These are phyloP conservation scores for Eupeodes corollae DNA, from an alignment of 1,140 invertebrate species.

Conservation along the genomic window DNA sequence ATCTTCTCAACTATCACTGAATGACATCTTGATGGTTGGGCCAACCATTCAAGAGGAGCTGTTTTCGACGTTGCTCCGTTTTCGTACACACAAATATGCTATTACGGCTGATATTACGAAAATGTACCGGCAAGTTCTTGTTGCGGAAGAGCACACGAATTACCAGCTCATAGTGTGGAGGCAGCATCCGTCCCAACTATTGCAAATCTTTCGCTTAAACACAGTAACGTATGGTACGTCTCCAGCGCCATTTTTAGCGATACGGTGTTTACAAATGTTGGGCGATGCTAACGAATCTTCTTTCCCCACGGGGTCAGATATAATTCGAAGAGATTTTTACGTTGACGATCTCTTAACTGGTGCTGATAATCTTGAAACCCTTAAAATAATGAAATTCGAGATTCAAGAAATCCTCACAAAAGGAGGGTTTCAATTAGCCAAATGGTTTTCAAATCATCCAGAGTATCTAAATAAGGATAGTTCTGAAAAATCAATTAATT, in stretches of 20 bases:
- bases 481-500: slow-evolving; percentile 9
- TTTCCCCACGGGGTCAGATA: slow-evolving; percentile 15
- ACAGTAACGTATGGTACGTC: slow-evolving; percentile 28
- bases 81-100: slow-evolving; percentile 22
- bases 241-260: slow-evolving; percentile 25
- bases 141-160: slow-evolving; percentile 9
- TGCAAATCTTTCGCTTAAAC: slow-evolving; percentile 4
- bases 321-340: no score
- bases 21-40: slow-evolving; percentile 5
- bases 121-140: slow-evolving; percentile 25
- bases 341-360: slow-evolving; percentile 37
- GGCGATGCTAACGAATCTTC: slow-evolving; percentile 10
- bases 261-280: slow-evolving; percentile 22
- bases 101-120: slow-evolving; percentile 17
- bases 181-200: slow-evolving; percentile 7
- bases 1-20: slow-evolving; percentile 10
- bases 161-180: slow-evolving; percentile 36
- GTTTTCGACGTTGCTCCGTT: slow-evolving; percentile 28
- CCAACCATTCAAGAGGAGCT: slow-evolving; percentile 9
- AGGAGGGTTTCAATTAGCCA: slow-evolving; percentile 14
- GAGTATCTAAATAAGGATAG: slow-evolving; percentile 7
- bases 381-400: slow-evolving; percentile 7
- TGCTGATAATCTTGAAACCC: slow-evolving; percentile 10
- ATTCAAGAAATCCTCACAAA: no score
- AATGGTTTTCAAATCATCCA: slow-evolving; percentile 19